Evolutionary conservation across 1,140 invertebrate genomes (phyloP), one percentile per base, ranked within the genome.

Genomic region (Saccostrea glomerata): DNA sequence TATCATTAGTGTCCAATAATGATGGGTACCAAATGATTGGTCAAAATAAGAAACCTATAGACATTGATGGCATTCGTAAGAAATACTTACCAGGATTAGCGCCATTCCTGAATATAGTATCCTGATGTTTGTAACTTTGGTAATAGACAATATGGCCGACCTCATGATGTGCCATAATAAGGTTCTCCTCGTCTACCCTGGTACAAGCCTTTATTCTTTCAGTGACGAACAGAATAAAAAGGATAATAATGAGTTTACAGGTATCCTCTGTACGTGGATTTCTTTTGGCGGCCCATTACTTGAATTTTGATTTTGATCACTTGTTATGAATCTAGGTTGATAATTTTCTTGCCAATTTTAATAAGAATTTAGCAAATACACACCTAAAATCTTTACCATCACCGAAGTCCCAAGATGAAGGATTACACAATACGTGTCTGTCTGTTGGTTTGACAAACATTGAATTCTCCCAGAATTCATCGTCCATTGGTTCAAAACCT

Each of bases 181-280:
- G 15, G 15, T 77, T 36, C 11, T 77, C 9, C 12, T 77, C 70
- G 25, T 77, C 70, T 3, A 77, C 15, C 2, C 30, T 7, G 7
- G 70, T 77, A 77, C 70, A 77, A 36, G 70, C 70, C 25, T 77
- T 77, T 36, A 77, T 77, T 77, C 70, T 77, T 12, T 36, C 23
- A 30, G 15, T 63, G 58, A 63, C 9, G 6, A 9, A 36, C 30
- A 47, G 6, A 47, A 7, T 47, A 1, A 47, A 47, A 9, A 9
- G 47, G 47, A 47, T 47, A 47, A 47, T 47, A 47, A 47, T 47
- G 0, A 7, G 47, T 47, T 47, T 47, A 47, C 9, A 36, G 0
- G 30, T 47, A 6, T 47, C 47, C 47, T 47, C 30, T 47, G 47
- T 9, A 47, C 9, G 5, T 47, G 5, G 47, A 47, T 6, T 36